phyloP scores from a whole-genome alignment of 1,140 invertebrate species.

The Brachionus plicatilis region DNA sequence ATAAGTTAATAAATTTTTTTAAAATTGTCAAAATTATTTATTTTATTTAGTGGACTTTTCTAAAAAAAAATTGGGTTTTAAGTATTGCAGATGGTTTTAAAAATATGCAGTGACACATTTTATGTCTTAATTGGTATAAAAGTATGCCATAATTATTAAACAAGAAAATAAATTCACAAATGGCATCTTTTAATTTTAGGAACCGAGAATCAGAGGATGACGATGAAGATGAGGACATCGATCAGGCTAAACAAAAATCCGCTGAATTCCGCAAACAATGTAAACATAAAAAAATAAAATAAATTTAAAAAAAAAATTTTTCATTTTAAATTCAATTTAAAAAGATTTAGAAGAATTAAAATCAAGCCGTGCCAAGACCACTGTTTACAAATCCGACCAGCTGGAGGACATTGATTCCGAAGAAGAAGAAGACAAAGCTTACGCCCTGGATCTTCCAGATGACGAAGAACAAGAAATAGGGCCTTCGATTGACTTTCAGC shows the following conservation, averaged over 20 bases:
- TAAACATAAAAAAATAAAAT: neutral
- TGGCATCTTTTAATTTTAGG: neutral
- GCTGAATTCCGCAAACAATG: neutral
- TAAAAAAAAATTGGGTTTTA: too few species aligned
- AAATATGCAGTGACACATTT: too few species aligned
- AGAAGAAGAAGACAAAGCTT: neutral
- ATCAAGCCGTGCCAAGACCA: neutral
- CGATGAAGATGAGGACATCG: neutral
- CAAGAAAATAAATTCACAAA: neutral
- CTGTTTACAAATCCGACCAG: neutral
- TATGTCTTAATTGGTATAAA: neutral
- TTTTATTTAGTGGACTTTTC: too few species aligned
- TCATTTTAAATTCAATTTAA: neutral
- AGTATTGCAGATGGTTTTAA: too few species aligned
- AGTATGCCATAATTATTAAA: neutral
- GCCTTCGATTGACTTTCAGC: conserved; percentile 12
- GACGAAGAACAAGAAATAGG: neutral
- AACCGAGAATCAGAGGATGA: neutral
- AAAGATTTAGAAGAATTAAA: conserved; percentile 7
- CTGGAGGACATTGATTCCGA: neutral
- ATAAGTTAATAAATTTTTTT: too few species aligned
- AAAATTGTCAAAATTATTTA: too few species aligned
- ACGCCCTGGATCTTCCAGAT: neutral
- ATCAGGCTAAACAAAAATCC: neutral
- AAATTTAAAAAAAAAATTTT: neutral